Evolutionary conservation across 1,140 invertebrate species (phyloP).

Genomic region (Hermetia illucens): DNA sequence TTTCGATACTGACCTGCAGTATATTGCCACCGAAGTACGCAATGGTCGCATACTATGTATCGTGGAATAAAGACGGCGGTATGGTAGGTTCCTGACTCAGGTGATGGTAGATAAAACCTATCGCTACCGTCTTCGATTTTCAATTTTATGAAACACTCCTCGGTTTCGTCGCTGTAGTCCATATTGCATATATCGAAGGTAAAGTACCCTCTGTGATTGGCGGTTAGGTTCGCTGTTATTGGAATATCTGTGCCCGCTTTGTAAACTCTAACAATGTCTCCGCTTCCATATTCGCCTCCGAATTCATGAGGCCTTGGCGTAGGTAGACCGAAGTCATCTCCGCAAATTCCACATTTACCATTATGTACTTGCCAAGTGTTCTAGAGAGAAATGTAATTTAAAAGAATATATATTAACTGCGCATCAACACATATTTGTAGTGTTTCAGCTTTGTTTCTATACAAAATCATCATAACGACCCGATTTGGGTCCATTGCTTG

Average conservation of each 20-base stretch:
- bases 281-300: constrained; percentile 37
- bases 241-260: constrained; percentile 20
- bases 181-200: constrained; percentile 36
- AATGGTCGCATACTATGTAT: constrained; percentile 21
- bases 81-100: neutral
- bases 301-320: constrained; percentile 41
- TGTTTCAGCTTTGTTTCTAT: too few relatives aligned
- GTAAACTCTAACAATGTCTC: constrained; percentile 32
- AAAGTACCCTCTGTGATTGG: constrained; percentile 35
- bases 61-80: neutral
- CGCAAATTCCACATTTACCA: constrained; percentile 37
- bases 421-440: too few relatives aligned
- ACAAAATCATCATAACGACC: too few relatives aligned
- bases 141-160: neutral
- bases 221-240: constrained; percentile 28
- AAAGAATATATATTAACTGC: too few relatives aligned
- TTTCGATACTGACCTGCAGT: constrained; percentile 29
- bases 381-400: too few relatives aligned
- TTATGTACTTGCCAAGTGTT: constrained; percentile 28
- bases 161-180: constrained; percentile 2
- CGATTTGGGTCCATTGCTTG: too few relatives aligned
- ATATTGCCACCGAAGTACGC: constrained; percentile 14
- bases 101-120: neutral
- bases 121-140: neutral
- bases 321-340: constrained; percentile 31